Evolutionary conservation across 92 coral and sea anemone species (phyloP).

Genomic region (Epizoanthus fatuus): DNA sequence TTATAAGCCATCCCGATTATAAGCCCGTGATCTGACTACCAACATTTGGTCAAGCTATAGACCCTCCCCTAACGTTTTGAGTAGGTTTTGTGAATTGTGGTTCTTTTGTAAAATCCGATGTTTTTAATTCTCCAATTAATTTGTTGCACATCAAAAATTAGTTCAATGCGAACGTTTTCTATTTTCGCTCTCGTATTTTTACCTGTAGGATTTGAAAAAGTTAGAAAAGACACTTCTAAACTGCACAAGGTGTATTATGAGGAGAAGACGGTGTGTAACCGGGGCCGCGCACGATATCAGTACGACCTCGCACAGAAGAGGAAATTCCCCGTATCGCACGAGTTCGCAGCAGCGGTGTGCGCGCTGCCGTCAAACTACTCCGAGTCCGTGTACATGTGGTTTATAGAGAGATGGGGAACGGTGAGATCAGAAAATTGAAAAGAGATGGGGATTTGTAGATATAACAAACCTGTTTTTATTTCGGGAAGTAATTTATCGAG

Average conservation of each 20-base stretch:
- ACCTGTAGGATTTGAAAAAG: slow-evolving; percentile 16
- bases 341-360: slow-evolving; percentile 50
- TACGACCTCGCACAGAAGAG: slow-evolving; percentile 14
- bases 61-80: too few relatives aligned
- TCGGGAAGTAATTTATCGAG: too few relatives aligned
- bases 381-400: not conserved
- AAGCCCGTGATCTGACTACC: too few relatives aligned
- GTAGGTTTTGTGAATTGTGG: too few relatives aligned
- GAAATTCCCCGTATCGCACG: slow-evolving; percentile 44
- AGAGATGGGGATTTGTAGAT: too few relatives aligned
- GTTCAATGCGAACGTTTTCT: not conserved
- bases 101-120: too few relatives aligned
- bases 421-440: slow-evolving; percentile 4
- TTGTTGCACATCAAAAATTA: too few relatives aligned
- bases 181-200: too few relatives aligned
- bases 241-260: slow-evolving; percentile 41
- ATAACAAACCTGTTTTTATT: too few relatives aligned
- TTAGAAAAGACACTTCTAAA: slow-evolving; percentile 5
- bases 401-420: slow-evolving; percentile 50
- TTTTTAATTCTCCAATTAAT: too few relatives aligned
- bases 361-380: slow-evolving; percentile 19
- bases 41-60: too few relatives aligned
- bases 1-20: too few relatives aligned
- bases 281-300: slow-evolving; percentile 45
- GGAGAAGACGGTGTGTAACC: slow-evolving; percentile 44